phyloP scores from a whole-genome alignment of 35 echinoderm and acorn worm genomes.

The Eucidaris tribuloides region DNA sequence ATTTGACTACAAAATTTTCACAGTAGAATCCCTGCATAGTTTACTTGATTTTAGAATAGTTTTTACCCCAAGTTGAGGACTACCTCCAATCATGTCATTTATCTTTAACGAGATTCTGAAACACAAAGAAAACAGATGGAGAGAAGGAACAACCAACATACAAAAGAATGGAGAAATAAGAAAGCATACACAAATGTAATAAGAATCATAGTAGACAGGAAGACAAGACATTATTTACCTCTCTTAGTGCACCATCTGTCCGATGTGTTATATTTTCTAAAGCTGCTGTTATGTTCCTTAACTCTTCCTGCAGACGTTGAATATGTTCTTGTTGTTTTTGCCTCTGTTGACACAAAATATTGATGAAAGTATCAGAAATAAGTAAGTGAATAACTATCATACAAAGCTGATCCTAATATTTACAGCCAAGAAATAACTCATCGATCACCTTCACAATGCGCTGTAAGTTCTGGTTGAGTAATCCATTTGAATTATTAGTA shows the following conservation, averaged over 20 bases:
- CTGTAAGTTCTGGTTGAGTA: not conserved
- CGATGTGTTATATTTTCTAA: constrained; percentile 15
- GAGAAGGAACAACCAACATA: not conserved
- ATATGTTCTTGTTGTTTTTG: constrained; percentile 38
- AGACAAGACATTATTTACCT: not conserved
- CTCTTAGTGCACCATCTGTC: constrained; percentile 36
- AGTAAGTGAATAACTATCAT: too few relatives aligned
- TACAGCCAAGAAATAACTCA: not conserved
- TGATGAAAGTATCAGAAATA: too few relatives aligned
- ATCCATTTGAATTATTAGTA: not conserved
- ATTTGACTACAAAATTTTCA: too few relatives aligned
- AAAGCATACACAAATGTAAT: not conserved
- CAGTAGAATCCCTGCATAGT: too few relatives aligned
- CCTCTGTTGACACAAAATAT: too few relatives aligned
- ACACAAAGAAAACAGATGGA: not conserved
- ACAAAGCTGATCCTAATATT: too few relatives aligned
- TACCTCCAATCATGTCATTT: too few relatives aligned
- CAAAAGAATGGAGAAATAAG: not conserved
- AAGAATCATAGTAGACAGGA: not conserved
- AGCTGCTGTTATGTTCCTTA: constrained; percentile 12
- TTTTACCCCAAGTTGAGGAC: too few relatives aligned
- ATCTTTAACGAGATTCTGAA: too few relatives aligned
- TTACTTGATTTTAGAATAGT: too few relatives aligned
- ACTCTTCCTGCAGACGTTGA: not conserved
- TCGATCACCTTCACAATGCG: not conserved